Percentiles rank a stretch among this genome's conserved stretches.
Evolutionary conservation across 37 sponge, comb jelly and placozoan genomes (phyloP).

Genomic region (Oopsacas minuta): DNA sequence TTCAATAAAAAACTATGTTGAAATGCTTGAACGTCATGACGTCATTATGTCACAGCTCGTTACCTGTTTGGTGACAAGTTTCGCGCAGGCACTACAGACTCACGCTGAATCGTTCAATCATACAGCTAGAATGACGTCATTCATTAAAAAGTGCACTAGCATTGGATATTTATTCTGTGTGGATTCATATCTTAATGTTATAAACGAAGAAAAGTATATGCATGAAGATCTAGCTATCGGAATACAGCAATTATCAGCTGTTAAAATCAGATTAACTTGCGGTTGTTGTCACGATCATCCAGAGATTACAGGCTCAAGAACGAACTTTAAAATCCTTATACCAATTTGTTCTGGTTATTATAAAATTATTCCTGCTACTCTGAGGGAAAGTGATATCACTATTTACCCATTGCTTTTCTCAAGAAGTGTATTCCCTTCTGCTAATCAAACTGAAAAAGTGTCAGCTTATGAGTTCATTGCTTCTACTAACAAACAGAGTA

Average conservation of each 20-base stretch:
- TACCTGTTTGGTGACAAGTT: neutral
- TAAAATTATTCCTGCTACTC: neutral
- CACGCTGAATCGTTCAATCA: neutral
- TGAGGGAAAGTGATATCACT: neutral
- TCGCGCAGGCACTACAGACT: neutral
- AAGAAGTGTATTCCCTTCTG: neutral
- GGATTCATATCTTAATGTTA: neutral
- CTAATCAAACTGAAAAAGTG: neutral
- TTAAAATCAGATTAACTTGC: neutral
- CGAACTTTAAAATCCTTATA: neutral
- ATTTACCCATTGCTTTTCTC: constrained; percentile 3
- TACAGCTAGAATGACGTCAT: neutral
- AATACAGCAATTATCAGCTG: neutral
- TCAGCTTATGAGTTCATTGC: neutral
- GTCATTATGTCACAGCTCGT: neutral
- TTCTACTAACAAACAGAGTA: neutral
- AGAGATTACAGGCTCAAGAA: neutral
- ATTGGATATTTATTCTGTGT: neutral
- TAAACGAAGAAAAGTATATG: neutral
- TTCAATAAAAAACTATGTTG: neutral
- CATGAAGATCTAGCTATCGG: constrained; percentile 4
- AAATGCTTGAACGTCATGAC: neutral
- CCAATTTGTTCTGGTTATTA: neutral
- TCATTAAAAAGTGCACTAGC: neutral
- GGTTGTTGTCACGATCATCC: constrained; percentile 19